Conservation (phyloP, 2,888 invertebrate species). For the Meiosimyza decipiens region DNA sequence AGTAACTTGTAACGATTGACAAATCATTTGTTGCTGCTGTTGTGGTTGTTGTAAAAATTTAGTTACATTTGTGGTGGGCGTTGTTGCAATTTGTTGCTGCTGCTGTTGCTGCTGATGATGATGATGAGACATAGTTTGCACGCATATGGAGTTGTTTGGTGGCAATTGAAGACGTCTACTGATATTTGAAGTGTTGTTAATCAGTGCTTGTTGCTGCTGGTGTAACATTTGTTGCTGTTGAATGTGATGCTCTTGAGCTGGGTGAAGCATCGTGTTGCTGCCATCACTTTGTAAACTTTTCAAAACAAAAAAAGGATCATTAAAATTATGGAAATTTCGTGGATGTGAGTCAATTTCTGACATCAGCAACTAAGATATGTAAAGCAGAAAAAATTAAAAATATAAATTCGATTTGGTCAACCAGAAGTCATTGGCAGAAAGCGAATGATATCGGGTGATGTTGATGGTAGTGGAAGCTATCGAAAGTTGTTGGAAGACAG, state of each 20-base stretch:
- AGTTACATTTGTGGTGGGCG: conserved; percentile 39
- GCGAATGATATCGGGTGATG: no score
- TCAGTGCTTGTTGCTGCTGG: conserved; percentile 44
- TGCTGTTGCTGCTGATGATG: conserved; percentile 51
- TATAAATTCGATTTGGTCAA: no score
- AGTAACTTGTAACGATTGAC: conserved; percentile 42
- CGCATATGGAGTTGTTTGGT: conserved; percentile 54
- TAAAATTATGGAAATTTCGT: not conserved
- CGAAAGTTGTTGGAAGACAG: no score
- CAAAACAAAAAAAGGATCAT: not conserved
- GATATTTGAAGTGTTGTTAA: conserved; percentile 36
- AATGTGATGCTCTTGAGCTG: conserved; percentile 43
- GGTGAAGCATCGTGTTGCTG: conserved; percentile 36
- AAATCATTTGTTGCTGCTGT: conserved; percentile 40
- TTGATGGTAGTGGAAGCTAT: no score
- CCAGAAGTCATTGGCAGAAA: no score
- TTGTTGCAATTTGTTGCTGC: conserved; percentile 43
- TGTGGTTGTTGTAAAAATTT: conserved; percentile 41
- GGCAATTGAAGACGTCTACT: conserved; percentile 49
- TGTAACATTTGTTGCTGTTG: conserved; percentile 41
- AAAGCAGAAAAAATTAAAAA: no score
- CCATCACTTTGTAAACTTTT: conserved; percentile 56
- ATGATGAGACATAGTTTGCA: conserved; percentile 50
- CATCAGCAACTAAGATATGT: no score
- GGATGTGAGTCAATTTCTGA: no score